phyloP scores from a whole-genome alignment of 2,888 invertebrate species.

The Boloria selene region DNA sequence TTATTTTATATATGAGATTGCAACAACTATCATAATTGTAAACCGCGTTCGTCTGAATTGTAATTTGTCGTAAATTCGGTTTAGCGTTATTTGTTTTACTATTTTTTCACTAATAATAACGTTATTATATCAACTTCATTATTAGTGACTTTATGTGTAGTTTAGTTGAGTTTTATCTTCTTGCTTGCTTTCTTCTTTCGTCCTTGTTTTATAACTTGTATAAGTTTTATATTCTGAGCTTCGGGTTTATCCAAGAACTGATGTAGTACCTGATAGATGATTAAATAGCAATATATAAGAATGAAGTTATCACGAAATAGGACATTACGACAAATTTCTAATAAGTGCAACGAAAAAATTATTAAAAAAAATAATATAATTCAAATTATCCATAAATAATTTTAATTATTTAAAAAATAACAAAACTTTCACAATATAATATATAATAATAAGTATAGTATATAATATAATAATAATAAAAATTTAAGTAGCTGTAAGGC shows the following conservation, averaged over 20 bases:
- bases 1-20: no score
- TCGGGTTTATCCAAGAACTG: slow-evolving; percentile 64
- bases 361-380: neutral
- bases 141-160: neutral
- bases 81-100: slow-evolving; percentile 14
- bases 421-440: no score
- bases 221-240: slow-evolving; percentile 65
- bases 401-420: no score
- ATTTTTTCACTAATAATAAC: no score
- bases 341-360: neutral
- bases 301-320: no score
- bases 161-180: slow-evolving; percentile 48
- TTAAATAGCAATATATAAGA: no score
- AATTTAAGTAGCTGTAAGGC: no score
- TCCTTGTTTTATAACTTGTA: slow-evolving; percentile 67
- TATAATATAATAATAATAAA: no score
- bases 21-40: neutral
- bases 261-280: slow-evolving; percentile 61
- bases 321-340: neutral
- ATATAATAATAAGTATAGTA: no score
- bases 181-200: slow-evolving; percentile 54
- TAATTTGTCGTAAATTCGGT: slow-evolving; percentile 20
- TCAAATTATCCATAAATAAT: no score
- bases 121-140: neutral
- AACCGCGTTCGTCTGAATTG: slow-evolving; percentile 8